Conservation (phyloP, 2,888 invertebrate species). For the Melinopterus prodromus region DNA sequence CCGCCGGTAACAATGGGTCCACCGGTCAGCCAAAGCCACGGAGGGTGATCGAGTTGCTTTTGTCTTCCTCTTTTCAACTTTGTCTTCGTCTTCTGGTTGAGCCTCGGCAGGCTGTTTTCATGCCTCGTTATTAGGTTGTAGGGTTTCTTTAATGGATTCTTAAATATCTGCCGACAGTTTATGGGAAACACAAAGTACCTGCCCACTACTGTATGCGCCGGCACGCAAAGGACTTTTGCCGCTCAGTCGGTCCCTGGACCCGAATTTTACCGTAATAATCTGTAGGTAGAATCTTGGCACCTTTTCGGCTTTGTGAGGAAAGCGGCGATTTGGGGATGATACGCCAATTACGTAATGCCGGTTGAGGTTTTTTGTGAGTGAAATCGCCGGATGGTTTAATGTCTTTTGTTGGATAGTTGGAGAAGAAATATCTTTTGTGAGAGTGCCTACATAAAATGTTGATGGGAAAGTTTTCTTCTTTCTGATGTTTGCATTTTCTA, state of each 20-base stretch:
- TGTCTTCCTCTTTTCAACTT: not conserved
- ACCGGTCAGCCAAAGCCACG: not conserved
- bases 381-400: not conserved
- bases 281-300: not conserved
- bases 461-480: not conserved
- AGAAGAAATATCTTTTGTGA: not conserved
- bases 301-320: not conserved
- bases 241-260: not conserved
- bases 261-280: slow-evolving; percentile 4
- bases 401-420: not conserved
- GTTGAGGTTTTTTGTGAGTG: not conserved
- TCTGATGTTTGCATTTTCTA: not conserved
- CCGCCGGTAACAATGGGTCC: not conserved
- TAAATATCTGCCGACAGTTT: slow-evolving; percentile 56
- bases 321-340: not conserved
- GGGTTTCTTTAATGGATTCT: slow-evolving; percentile 55
- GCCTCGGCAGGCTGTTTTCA: slow-evolving; percentile 48
- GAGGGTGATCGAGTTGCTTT: not conserved
- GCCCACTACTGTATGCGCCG: slow-evolving; percentile 26
- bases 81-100: not conserved
- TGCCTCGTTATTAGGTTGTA: slow-evolving; percentile 55
- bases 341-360: not conserved
- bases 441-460: not conserved
- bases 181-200: slow-evolving; percentile 37
- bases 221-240: not conserved